phyloP scores from a whole-genome alignment of 1,140 invertebrate species.

The Metopolophium dirhodum region DNA sequence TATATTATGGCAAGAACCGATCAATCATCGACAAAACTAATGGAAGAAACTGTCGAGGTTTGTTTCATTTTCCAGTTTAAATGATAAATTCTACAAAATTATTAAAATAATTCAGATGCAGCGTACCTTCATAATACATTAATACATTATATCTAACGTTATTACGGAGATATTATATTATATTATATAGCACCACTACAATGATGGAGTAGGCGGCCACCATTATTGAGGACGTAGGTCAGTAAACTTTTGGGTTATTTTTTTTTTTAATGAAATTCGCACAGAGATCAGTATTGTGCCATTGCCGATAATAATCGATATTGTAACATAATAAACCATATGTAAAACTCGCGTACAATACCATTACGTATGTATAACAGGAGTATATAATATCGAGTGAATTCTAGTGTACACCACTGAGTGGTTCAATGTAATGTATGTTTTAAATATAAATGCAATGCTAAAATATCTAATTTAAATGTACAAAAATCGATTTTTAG shows the following conservation, averaged over 20 bases:
- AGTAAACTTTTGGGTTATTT: not conserved
- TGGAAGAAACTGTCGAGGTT: conserved; percentile 33
- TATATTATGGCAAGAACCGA: not conserved
- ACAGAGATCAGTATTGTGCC: not conserved
- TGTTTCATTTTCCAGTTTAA: conserved; percentile 1
- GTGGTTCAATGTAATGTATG: not conserved
- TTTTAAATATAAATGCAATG: not conserved
- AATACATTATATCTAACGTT: not conserved
- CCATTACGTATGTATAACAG: not conserved
- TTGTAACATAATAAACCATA: not conserved
- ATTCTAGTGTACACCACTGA: not conserved
- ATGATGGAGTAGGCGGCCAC: not conserved
- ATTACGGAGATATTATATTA: not conserved
- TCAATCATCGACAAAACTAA: conserved; percentile 23
- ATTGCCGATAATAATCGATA: not conserved
- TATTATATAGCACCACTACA: not conserved
- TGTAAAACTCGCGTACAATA: not conserved
- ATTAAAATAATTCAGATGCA: not conserved
- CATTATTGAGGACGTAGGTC: not conserved
- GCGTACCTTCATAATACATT: not conserved
- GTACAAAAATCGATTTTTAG: not conserved
- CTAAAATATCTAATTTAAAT: not conserved
- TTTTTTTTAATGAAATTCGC: not conserved
- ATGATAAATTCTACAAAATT: conserved; percentile 24
- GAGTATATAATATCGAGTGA: not conserved